Evolutionary conservation across 2,113 vertebrate species (phyloP).

Genomic region (Empidonax alnorum): DNA sequence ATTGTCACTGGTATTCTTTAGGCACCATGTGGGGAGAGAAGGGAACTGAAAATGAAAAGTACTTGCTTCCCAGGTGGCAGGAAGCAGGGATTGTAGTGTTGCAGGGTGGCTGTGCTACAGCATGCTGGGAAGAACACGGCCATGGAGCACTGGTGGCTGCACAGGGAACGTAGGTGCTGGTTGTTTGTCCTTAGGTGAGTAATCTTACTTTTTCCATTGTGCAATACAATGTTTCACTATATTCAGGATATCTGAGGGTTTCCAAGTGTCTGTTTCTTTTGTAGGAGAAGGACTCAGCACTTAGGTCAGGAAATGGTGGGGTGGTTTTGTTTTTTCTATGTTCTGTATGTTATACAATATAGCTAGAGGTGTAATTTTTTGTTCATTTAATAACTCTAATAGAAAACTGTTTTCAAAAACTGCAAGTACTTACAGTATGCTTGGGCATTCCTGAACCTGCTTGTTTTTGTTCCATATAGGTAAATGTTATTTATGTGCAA

Average conservation of each 20-base stretch:
- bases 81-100: too few relatives aligned
- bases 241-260: background rate
- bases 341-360: background rate
- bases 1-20: background rate
- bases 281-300: background rate
- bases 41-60: background rate
- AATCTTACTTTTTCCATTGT: background rate
- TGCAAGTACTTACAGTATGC: background rate
- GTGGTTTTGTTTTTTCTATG: background rate
- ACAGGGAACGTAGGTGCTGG: background rate
- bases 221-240: background rate
- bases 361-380: background rate
- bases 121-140: too few relatives aligned
- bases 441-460: background rate
- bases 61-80: background rate
- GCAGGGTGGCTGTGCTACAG: background rate
- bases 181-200: background rate
- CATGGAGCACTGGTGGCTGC: background rate
- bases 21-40: background rate
- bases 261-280: background rate
- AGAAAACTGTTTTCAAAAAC: background rate
- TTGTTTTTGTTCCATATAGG: background rate
- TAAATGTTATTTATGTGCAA: background rate
- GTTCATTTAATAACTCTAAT: background rate
- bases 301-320: background rate